A percentile compares a stretch with the other conserved stretches of the same genome.
phyloP scores from a whole-genome alignment of 2,888 invertebrate genomes.

The Caenorhabditis imperialis region DNA sequence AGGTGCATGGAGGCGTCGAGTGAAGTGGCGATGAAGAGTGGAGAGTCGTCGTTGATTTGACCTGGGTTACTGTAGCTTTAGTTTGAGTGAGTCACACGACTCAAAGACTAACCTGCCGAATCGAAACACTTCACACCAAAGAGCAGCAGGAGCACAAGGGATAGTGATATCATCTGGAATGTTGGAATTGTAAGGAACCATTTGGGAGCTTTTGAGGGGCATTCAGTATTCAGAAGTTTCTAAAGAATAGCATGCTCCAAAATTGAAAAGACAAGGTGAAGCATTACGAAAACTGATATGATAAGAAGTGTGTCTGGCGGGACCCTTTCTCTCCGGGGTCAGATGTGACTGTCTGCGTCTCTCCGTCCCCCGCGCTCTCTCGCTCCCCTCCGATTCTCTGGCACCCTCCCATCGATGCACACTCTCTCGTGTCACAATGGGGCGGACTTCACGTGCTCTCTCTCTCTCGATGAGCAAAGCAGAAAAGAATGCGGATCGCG shows the following conservation, averaged over 20 bases:
- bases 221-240: no score
- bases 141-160: constrained; percentile 36
- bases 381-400: constrained; percentile 1
- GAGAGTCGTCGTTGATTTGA: constrained; percentile 51
- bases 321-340: constrained; percentile 19
- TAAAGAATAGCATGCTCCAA: background rate
- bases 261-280: constrained; percentile 38
- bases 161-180: constrained; percentile 38
- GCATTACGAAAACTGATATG: background rate
- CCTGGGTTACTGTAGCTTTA: constrained; percentile 9
- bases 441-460: constrained; percentile 12
- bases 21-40: constrained; percentile 35
- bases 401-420: background rate
- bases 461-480: background rate
- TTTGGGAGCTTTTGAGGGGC: no score
- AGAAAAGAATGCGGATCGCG: background rate
- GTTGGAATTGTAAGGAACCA: no score
- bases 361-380: constrained; percentile 27
- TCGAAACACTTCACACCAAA: constrained; percentile 50
- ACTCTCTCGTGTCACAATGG: constrained; percentile 14
- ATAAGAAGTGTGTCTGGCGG: constrained; percentile 9
- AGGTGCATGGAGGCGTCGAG: constrained; percentile 37
- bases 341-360: constrained; percentile 20
- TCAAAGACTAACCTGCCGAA: constrained; percentile 32
- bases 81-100: background rate